Conservation (phyloP, 2,113 vertebrate species). For the Anarrhichthys ocellatus region DNA sequence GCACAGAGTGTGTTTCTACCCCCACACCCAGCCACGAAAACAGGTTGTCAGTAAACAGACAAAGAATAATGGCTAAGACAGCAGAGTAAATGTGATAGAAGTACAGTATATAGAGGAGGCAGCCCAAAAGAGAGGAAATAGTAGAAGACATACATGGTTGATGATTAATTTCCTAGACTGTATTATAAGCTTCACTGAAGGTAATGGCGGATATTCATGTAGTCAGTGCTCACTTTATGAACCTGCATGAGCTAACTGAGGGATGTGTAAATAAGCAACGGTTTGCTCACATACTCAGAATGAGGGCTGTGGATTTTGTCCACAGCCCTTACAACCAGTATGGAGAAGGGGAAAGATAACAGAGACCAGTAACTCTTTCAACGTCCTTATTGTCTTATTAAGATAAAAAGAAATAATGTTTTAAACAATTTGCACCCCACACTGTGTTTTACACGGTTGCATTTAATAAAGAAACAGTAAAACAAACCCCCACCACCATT, state of each 20-base stretch:
- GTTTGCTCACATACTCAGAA: background rate
- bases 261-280: background rate
- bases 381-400: background rate
- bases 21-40: constrained; percentile 21
- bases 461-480: constrained; percentile 36
- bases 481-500: constrained; percentile 31
- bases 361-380: background rate
- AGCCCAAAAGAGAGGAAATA: background rate
- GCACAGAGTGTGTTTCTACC: constrained; percentile 46
- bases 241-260: background rate
- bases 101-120: background rate
- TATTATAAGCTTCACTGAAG: background rate
- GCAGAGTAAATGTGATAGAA: background rate
- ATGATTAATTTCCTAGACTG: background rate
- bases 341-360: background rate
- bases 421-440: background rate
- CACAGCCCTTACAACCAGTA: no score
- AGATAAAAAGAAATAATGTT: background rate
- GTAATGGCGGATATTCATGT: background rate
- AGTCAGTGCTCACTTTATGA: background rate
- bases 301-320: background rate
- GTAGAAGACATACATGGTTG: background rate
- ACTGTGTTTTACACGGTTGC: background rate
- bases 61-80: constrained; percentile 44
- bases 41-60: constrained; percentile 69